Evolutionary conservation across 2,797 vertebrate species (phyloP), one percentile per base, ranked within the genome.

Genomic region (Chiroxiphia lanceolata): DNA sequence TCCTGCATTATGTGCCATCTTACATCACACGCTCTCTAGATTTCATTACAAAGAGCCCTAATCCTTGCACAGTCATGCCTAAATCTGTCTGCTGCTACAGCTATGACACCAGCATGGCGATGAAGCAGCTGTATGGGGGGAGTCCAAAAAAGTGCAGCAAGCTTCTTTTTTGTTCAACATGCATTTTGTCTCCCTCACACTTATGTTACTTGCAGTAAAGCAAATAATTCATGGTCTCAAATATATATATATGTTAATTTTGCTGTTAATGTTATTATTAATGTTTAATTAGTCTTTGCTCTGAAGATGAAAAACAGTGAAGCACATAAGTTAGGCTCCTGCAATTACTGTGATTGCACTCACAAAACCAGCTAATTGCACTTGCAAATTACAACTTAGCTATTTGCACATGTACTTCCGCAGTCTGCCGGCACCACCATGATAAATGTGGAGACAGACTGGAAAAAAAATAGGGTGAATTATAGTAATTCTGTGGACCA

Each of bases 331-430:
- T 96, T 96, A 96, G 90, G 94, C 92, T 94, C 94, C 96, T 87
- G 93, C 95, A 97, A 97, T 97, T 97, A 97, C 96, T 90, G 77
- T 97, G 96, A 96, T 94, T 97, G 95, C 93, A 88, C 84, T 96
- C 96, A 96, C 95, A 97, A 96, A 97, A 96, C 94, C 94, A 90
- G 95, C 93, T 97, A 97, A 97, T 97, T 97, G 96, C 96, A 95
- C 90, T 97, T 96, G 90, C 93, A 97, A 97, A 97, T 97, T 97
- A 97, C 94, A 91, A 95, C 83, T 94, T 96, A 93, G 95, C 89
- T 97, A 94, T 96, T 96, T 95, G 94, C 91, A 97, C 96, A 89
- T 96, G 93, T 88, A 96, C 77, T 96, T 94, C 94, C 31, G 36
- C 92, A 91, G 93, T 96, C 94, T 94, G 93, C 88, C 77, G 56